These are phyloP conservation scores for Oryzias celebensis DNA, from an alignment of 2,113 vertebrate species.

Conservation along the genomic window DNA sequence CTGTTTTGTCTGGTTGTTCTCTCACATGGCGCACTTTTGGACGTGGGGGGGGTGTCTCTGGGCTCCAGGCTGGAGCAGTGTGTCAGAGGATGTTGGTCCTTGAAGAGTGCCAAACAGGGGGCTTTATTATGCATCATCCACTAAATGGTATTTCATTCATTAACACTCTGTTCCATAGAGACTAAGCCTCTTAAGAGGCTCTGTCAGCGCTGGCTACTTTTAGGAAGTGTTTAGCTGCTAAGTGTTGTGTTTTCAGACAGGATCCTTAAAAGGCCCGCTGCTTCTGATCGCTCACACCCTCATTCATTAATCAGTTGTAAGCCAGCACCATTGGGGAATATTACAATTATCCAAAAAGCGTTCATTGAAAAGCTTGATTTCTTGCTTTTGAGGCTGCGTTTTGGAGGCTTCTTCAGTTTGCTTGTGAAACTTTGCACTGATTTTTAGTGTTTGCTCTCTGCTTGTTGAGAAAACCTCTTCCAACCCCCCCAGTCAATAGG, in stretches of 20 bases:
- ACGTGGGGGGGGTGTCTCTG: constrained; percentile 77
- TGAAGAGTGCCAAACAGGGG: constrained; percentile 79
- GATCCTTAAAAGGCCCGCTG: constrained; percentile 30
- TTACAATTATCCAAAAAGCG: not conserved
- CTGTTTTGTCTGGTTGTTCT: constrained; percentile 89
- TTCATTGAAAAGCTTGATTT: not conserved
- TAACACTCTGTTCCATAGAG: constrained; percentile 78
- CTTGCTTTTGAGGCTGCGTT: not conserved
- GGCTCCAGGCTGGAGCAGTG: constrained; percentile 83
- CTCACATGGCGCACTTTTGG: constrained; percentile 75
- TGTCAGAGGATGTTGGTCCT: constrained; percentile 87
- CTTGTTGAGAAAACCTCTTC: not conserved
- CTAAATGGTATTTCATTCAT: constrained; percentile 83
- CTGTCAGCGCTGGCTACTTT: constrained; percentile 61
- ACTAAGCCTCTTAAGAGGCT: constrained; percentile 72
- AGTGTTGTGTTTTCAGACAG: constrained; percentile 47
- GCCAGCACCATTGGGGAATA: not conserved
- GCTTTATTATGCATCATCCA: constrained; percentile 82
- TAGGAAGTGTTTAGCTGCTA: constrained; percentile 62
- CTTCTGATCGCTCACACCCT: constrained; percentile 28
- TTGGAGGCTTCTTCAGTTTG: not conserved
- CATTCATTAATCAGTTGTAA: constrained; percentile 7
- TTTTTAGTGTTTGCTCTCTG: not conserved
- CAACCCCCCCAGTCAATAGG: not conserved
- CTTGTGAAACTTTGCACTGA: not conserved